Evolutionary conservation across 1,140 invertebrate species (phyloP).

Genomic region (Zaprionus gabonicus): DNA sequence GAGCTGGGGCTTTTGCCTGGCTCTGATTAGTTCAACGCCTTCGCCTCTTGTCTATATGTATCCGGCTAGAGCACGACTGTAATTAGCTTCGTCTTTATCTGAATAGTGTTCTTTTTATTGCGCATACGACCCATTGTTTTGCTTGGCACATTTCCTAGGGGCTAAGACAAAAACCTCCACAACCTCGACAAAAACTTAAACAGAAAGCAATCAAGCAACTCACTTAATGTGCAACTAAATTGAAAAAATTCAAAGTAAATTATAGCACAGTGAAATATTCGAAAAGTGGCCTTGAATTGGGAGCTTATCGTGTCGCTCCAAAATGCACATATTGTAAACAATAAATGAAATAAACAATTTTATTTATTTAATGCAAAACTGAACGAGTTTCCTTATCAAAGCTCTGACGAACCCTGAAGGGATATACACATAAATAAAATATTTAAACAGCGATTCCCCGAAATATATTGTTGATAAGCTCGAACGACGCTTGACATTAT

Average conservation of each 20-base stretch:
- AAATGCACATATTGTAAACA: too few relatives aligned
- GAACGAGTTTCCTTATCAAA: too few relatives aligned
- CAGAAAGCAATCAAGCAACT: constrained; percentile 5
- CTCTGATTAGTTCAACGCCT: constrained; percentile 41
- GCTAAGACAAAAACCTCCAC: constrained; percentile 5
- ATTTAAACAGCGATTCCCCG: too few relatives aligned
- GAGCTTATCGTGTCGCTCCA: background rate
- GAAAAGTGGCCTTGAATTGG: background rate
- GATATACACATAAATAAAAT: too few relatives aligned
- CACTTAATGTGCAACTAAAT: constrained; percentile 14
- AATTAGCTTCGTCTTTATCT: constrained; percentile 61
- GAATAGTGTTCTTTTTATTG: constrained; percentile 49
- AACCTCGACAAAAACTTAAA: background rate
- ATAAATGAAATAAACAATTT: too few relatives aligned
- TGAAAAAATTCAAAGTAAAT: constrained; percentile 8
- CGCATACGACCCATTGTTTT: constrained; percentile 65
- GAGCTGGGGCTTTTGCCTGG: background rate
- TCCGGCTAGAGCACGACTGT: constrained; percentile 32
- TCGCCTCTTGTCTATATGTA: constrained; percentile 48
- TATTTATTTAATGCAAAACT: too few relatives aligned
- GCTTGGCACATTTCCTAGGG: constrained; percentile 51
- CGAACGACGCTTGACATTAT: too few relatives aligned
- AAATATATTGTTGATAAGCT: too few relatives aligned
- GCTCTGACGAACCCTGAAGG: too few relatives aligned
- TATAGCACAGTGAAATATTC: background rate